These are phyloP conservation scores for Probosciger aterrimus DNA, from an alignment of 2,113 vertebrate genomes.

Conservation along the genomic window DNA sequence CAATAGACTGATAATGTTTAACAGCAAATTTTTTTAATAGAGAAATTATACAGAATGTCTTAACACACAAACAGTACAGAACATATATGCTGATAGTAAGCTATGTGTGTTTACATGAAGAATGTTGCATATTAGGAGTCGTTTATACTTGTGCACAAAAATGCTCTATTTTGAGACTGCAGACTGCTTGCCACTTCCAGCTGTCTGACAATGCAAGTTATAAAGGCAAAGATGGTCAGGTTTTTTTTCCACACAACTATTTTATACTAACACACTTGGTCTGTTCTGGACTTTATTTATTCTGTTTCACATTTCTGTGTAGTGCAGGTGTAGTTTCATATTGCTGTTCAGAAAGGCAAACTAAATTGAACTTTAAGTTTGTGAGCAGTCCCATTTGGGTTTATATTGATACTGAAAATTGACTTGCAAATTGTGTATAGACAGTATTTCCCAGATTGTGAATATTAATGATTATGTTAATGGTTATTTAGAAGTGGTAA, in stretches of 20 bases:
- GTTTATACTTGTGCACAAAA: not conserved
- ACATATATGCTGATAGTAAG: rapidly evolving
- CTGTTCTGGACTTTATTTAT: not conserved
- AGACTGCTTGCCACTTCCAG: not conserved
- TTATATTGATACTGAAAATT: not conserved
- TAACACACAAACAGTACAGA: not conserved
- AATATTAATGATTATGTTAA: not conserved
- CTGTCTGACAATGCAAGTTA: not conserved
- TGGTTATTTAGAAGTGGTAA: not conserved
- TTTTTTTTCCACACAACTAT: rapidly evolving
- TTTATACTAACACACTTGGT: not conserved
- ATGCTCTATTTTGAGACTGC: not conserved
- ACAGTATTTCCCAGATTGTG: not conserved
- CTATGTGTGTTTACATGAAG: not conserved
- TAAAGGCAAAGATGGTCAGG: not conserved
- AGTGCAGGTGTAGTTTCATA: not conserved
- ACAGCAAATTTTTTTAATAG: not conserved
- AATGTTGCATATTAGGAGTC: not conserved
- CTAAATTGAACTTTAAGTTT: not conserved
- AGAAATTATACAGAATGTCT: not conserved
- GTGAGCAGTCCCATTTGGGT: not conserved
- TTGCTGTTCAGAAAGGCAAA: not conserved
- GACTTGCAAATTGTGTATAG: not conserved
- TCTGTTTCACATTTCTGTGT: not conserved
- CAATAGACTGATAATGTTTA: not conserved